Conservation (phyloP, 2,113 vertebrate genomes). For the Myrmecobius fasciatus region DNA sequence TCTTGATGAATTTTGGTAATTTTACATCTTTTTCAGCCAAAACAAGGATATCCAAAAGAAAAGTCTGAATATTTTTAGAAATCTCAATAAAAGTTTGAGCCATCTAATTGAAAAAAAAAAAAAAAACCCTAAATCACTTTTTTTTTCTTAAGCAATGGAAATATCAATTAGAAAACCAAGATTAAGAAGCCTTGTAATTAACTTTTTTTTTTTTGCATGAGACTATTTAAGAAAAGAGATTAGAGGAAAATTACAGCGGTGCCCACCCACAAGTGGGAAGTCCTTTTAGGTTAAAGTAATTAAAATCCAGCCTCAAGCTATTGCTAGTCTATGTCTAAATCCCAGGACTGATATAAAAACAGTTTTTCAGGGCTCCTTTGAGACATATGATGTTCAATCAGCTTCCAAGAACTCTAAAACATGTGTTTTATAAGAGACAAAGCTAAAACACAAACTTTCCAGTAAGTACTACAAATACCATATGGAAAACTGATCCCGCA, state of each 20-base stretch:
- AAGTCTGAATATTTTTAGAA: slow-evolving; percentile 47
- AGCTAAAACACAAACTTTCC: slow-evolving; percentile 77
- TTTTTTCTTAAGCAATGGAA: slow-evolving; percentile 50
- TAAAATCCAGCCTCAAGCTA: slow-evolving; percentile 69
- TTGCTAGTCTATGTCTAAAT: slow-evolving; percentile 66
- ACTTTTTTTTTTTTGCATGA: slow-evolving; percentile 42
- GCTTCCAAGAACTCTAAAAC: slow-evolving; percentile 74
- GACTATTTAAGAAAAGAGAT: not conserved
- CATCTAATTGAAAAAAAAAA: slow-evolving; percentile 12
- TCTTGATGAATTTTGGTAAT: slow-evolving; percentile 14
- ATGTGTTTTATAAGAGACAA: slow-evolving; percentile 70
- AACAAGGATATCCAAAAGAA: slow-evolving; percentile 55
- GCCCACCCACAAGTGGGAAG: slow-evolving; percentile 74
- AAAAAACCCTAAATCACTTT: slow-evolving; percentile 35
- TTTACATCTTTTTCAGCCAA: slow-evolving; percentile 54
- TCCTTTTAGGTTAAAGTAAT: slow-evolving; percentile 71
- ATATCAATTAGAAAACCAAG: slow-evolving; percentile 35
- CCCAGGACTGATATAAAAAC: slow-evolving; percentile 71
- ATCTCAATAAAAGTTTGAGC: slow-evolving; percentile 30
- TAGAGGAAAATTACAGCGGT: slow-evolving; percentile 65
- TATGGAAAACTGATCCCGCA: slow-evolving; percentile 73
- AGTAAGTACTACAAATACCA: slow-evolving; percentile 56
- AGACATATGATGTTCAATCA: slow-evolving; percentile 72
- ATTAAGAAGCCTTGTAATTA: slow-evolving; percentile 22
- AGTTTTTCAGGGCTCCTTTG: slow-evolving; percentile 58